Base-by-base conservation (phyloP, 2,797 vertebrate genomes). In the Lophius americanus region DNA sequence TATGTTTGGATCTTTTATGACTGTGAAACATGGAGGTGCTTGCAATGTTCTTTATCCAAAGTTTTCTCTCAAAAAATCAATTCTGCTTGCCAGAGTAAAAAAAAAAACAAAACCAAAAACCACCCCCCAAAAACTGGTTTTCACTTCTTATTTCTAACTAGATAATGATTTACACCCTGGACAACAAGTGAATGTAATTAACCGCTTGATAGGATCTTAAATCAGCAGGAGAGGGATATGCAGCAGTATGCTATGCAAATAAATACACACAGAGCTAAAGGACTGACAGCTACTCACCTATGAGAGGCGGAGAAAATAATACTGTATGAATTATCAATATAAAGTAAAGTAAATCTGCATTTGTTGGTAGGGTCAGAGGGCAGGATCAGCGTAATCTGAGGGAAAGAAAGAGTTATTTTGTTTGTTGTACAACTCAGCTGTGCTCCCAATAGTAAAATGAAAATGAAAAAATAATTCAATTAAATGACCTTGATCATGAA, bases 121-220 rank as follows among this genome's bases (percentile, higher is more conserved):
- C 23, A 23, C 23, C 2, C 2, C 23, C 23, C 23, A 23, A 23
- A 23, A 23, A 68, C 73, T 74, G 73, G 37, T 64, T 83, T 76
- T 74, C 51, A 52, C 75, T 68, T 66, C 67, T 71, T 46, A 60
- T 38, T n/a, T 74, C 43, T 73, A 68, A 74, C 80, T 64, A 75
- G 43, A n/a, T 42, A 69, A 47, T 54, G 64, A 71, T 83, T 80
- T 79, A 68, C 13, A 70, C 68, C 7, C 59, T 6, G 33, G 61
- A 72, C 60, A 75, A 41, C 37, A 50, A 44, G 55, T 58, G 53
- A 56, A 68, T 60, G 75, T 59, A 82, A 64, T 84, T 84, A 82
- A 78, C 48, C 73, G 78, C 68, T 59, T 73, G 60, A 56, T 69
- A 68, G 67, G 78, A 73, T 52, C 73, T 70, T 60, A 85, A 82